These are phyloP conservation scores for Cerastis rubricosa DNA, from an alignment of 2,888 invertebrate genomes.

Conservation along the genomic window DNA sequence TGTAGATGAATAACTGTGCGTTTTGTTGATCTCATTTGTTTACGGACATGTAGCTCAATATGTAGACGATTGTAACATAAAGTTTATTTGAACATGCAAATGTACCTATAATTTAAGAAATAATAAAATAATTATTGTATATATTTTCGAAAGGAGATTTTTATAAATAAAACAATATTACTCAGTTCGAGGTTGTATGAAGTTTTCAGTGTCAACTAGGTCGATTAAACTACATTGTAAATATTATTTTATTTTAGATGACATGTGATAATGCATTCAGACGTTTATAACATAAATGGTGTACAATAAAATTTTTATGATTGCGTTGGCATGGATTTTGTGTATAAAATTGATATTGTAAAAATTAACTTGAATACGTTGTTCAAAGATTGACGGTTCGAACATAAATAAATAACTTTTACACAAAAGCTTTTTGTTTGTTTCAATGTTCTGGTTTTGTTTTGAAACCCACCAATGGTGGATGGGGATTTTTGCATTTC, in stretches of 20 bases:
- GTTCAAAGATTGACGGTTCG: constrained; percentile 89
- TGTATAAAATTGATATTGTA: constrained; percentile 89
- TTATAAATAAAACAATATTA: constrained; percentile 86
- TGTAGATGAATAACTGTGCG: constrained; percentile 78
- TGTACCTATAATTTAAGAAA: constrained; percentile 84
- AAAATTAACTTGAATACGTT: constrained; percentile 87
- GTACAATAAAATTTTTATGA: constrained; percentile 89
- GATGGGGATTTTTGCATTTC: not conserved
- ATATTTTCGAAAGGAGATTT: constrained; percentile 88
- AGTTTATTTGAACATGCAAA: constrained; percentile 84
- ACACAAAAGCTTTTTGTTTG: constrained; percentile 74
- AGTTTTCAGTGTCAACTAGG: constrained; percentile 82
- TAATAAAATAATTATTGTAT: constrained; percentile 84
- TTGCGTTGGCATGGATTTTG: constrained; percentile 87
- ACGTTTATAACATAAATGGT: constrained; percentile 84
- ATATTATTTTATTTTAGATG: constrained; percentile 83
- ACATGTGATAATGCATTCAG: constrained; percentile 88
- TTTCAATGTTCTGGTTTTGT: not conserved
- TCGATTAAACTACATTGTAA: constrained; percentile 82
- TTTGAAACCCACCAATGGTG: not conserved
- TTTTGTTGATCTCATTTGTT: constrained; percentile 90
- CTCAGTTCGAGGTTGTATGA: constrained; percentile 83
- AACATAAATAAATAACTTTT: constrained; percentile 90
- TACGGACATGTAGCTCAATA: constrained; percentile 89
- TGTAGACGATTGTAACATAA: constrained; percentile 84